Evolutionary conservation across 1,140 invertebrate genomes (phyloP).

Genomic region (Anoplolepis gracilipes): DNA sequence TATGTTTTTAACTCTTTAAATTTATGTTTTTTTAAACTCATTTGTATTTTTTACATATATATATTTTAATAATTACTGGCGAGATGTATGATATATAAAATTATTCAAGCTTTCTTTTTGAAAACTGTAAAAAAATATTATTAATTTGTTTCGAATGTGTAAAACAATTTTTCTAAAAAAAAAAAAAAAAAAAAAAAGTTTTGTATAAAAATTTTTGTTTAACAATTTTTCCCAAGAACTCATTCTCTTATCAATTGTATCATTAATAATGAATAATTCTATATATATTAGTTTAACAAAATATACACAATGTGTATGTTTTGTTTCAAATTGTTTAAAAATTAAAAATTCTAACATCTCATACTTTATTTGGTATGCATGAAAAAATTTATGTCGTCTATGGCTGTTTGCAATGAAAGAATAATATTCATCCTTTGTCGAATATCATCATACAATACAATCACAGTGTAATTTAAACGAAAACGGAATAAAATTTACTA

Average conservation of each 20-base stretch:
- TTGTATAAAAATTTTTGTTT: not conserved
- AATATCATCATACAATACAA: not conserved
- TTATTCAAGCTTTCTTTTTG: not conserved
- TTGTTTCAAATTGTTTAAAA: slow-evolving; percentile 2
- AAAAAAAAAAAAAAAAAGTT: no score
- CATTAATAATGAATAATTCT: not conserved
- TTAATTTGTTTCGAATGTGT: not conserved
- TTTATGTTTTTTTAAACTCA: no score
- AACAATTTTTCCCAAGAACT: not conserved
- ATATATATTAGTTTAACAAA: not conserved
- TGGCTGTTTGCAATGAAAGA: not conserved
- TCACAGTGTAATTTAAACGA: not conserved
- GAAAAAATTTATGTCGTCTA: not conserved
- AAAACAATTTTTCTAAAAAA: not conserved
- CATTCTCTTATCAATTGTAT: not conserved
- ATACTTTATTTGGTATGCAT: not conserved
- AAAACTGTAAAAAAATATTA: not conserved
- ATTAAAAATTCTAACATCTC: not conserved
- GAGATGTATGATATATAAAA: not conserved
- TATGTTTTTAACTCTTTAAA: no score
- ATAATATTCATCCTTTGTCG: slow-evolving; percentile 12
- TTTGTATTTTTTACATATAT: not conserved
- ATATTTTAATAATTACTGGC: not conserved
- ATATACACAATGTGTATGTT: not conserved
- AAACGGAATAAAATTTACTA: not conserved